Percentiles rank a stretch among this genome's conserved stretches.
Evolutionary conservation across 2,797 vertebrate species (phyloP).

Genomic region (Pseudochirops corinnae): DNA sequence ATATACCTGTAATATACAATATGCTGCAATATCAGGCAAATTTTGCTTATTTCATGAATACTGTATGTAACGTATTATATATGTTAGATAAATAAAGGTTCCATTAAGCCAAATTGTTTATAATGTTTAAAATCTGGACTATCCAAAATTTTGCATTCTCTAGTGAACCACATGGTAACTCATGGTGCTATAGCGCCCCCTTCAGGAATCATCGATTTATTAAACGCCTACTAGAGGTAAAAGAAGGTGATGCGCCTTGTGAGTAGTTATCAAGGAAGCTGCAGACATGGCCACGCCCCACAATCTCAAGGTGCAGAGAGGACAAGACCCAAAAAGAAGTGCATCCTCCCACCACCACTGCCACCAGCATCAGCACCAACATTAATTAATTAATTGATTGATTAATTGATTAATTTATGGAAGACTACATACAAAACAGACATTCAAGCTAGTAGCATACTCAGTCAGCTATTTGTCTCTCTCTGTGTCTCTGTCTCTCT

Average conservation of each 20-base stretch:
- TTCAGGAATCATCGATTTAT: background rate
- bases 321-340: background rate
- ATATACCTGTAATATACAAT: background rate
- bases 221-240: background rate
- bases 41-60: background rate
- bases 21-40: background rate
- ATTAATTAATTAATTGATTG: no score
- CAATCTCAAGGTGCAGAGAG: background rate
- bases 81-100: background rate
- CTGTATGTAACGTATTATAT: background rate
- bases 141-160: background rate
- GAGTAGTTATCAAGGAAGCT: background rate
- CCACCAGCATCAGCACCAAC: background rate
- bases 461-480: background rate
- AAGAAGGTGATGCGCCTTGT: background rate
- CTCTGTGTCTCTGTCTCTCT: background rate
- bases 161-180: background rate
- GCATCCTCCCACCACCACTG: background rate
- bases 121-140: background rate
- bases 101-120: background rate
- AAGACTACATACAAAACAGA: background rate
- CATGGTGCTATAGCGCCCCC: background rate
- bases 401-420: no score
- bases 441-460: background rate
- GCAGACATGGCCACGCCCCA: background rate